phyloP scores from a whole-genome alignment of 2,888 invertebrate genomes.

The Sinohyriopsis cumingii region DNA sequence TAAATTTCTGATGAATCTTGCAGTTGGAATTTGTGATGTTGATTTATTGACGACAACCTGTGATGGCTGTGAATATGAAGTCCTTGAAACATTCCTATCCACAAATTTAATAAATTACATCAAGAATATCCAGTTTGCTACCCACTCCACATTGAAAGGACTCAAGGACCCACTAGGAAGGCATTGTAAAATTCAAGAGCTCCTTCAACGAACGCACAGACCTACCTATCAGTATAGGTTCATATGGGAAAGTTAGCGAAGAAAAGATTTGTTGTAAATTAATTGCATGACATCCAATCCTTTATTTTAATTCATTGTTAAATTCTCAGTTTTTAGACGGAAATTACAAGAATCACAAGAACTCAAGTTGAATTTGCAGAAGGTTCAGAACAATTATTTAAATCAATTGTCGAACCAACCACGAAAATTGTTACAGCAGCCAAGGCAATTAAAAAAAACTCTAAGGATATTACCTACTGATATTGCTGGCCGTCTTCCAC shows the following conservation, averaged over 20 bases:
- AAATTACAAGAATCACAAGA: no score
- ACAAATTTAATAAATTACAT: conserved; percentile 30
- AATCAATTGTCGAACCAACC: no score
- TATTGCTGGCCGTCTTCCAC: no score
- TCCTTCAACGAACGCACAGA: conserved; percentile 35
- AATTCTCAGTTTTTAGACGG: no score
- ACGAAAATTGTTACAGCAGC: no score
- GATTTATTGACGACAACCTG: conserved; percentile 43
- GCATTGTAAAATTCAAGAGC: conserved; percentile 38
- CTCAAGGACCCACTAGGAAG: conserved; percentile 23
- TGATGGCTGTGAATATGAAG: conserved; percentile 45
- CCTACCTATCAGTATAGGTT: conserved; percentile 39
- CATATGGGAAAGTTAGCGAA: conserved; percentile 40
- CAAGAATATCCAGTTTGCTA: conserved; percentile 41
- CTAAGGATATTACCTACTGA: no score
- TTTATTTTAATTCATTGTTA: no score
- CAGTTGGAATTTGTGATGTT: conserved; percentile 34
- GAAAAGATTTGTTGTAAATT: conserved; percentile 22
- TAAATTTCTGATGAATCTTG: conserved; percentile 29
- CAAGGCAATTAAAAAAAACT: no score
- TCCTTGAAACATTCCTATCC: conserved; percentile 27
- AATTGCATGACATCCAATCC: background rate
- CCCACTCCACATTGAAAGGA: conserved; percentile 24
- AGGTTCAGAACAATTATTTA: no score
- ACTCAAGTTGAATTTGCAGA: no score